phyloP scores from a whole-genome alignment of 2,113 vertebrate genomes.

The Leptobrachium leishanense region DNA sequence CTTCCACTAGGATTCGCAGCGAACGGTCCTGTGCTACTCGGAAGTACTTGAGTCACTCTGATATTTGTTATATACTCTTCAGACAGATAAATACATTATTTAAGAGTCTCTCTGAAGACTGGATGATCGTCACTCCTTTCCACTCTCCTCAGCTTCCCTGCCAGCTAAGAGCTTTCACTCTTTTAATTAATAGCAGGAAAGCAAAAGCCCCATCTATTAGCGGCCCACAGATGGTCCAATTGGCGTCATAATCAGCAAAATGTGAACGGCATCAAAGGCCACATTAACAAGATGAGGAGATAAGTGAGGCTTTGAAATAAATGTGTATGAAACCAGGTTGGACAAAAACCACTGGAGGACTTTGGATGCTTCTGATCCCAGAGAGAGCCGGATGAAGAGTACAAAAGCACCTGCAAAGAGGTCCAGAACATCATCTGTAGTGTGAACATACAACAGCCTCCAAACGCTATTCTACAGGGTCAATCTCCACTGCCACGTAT shows the following conservation, averaged over 20 bases:
- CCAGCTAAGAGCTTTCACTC: slow-evolving; percentile 16
- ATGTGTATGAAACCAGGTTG: too few relatives aligned
- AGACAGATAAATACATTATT: too few relatives aligned
- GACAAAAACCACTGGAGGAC: neutral
- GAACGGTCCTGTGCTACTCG: too few relatives aligned
- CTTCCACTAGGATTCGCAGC: too few relatives aligned
- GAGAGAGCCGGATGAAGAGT: too few relatives aligned
- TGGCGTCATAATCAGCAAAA: slow-evolving; percentile 17
- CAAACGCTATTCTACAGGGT: too few relatives aligned
- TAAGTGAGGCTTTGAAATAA: neutral
- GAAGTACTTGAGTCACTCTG: too few relatives aligned
- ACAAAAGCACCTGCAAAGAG: too few relatives aligned
- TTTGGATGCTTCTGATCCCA: neutral
- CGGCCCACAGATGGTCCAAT: slow-evolving; percentile 30
- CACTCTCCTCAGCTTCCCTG: slow-evolving; percentile 12
- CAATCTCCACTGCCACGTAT: too few relatives aligned
- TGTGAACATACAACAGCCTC: too few relatives aligned
- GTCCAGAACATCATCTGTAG: too few relatives aligned
- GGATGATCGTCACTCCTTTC: slow-evolving; percentile 9
- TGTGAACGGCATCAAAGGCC: slow-evolving; percentile 18
- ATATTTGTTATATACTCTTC: too few relatives aligned
- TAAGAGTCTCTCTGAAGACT: neutral
- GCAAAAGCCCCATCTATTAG: slow-evolving; percentile 35
- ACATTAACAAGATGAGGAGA: neutral
- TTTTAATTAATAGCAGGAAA: slow-evolving; percentile 41